phyloP scores from a whole-genome alignment of 2,888 invertebrate genomes.

The Meteorus colon region DNA sequence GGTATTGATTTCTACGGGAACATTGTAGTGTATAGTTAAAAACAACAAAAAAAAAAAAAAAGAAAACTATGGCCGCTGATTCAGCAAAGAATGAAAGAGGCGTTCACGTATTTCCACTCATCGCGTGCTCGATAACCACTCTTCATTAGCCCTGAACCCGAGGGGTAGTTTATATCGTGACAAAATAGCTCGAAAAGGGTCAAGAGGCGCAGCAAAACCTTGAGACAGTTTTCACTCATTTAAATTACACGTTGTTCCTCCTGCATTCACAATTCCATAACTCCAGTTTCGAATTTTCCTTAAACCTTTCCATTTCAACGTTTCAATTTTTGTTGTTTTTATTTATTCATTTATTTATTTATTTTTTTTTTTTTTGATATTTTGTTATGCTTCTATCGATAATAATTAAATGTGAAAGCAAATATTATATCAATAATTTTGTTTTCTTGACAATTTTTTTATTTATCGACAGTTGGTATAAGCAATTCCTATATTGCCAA shows the following conservation, averaged over 20 bases:
- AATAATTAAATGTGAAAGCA: background rate
- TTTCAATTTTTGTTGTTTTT: too few species aligned
- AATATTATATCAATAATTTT: too few species aligned
- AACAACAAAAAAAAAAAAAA: slow-evolving; percentile 60
- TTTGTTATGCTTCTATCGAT: background rate
- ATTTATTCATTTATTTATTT: too few species aligned
- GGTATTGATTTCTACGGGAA: slow-evolving; percentile 63
- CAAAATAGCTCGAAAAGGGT: background rate
- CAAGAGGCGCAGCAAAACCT: slow-evolving; percentile 6
- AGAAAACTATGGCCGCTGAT: slow-evolving; percentile 60
- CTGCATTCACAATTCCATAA: background rate
- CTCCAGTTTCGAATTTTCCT: background rate
- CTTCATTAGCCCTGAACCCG: slow-evolving; percentile 54
- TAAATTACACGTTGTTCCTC: background rate
- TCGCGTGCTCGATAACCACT: slow-evolving; percentile 59
- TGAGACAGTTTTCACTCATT: background rate
- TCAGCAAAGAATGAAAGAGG: slow-evolving; percentile 62
- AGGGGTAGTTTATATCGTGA: slow-evolving; percentile 3
- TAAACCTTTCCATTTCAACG: background rate
- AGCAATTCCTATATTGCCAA: background rate
- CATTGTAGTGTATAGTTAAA: slow-evolving; percentile 54
- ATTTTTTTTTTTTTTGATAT: too few species aligned
- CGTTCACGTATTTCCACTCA: slow-evolving; percentile 60
- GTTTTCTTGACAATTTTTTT: background rate
- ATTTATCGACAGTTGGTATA: slow-evolving; percentile 22